Evolutionary conservation across 2,797 vertebrate genomes (phyloP).

Genomic region (Acrossocheilus fasciatus): DNA sequence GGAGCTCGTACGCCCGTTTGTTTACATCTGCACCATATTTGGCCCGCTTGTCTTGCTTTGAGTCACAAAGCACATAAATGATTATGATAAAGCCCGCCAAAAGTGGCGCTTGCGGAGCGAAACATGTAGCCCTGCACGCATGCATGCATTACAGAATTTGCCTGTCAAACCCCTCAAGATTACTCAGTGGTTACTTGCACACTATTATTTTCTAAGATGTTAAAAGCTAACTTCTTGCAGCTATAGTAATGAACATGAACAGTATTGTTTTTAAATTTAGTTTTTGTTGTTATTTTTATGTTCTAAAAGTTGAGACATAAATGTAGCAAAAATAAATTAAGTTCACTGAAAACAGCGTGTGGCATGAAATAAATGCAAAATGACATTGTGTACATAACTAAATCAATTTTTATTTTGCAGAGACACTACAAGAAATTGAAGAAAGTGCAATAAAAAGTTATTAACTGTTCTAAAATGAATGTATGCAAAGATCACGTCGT

Average conservation of each 20-base stretch:
- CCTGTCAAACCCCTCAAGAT: conserved; percentile 5
- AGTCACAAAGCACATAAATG: conserved; percentile 36
- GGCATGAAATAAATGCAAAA: conserved; percentile 5
- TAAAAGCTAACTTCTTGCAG: neutral
- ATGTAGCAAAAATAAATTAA: neutral
- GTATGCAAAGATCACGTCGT: neutral
- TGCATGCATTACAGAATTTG: conserved; percentile 23
- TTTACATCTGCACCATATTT: conserved; percentile 73
- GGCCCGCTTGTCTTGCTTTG: conserved; percentile 52
- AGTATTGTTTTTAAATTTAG: neutral
- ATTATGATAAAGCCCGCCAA: conserved; percentile 60
- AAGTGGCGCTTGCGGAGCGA: conserved; percentile 16
- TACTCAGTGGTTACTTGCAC: neutral
- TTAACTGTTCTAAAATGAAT: neutral
- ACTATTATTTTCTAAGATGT: neutral
- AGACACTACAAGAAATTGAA: conserved; percentile 7
- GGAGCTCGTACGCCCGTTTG: conserved; percentile 71
- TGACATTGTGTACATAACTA: neutral
- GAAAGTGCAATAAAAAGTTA: conserved; percentile 22
- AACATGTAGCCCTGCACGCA: conserved; percentile 6
- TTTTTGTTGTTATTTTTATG: neutral
- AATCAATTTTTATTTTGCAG: neutral
- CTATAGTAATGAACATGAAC: neutral
- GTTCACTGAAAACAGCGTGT: neutral
- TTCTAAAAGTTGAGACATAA: neutral